These are phyloP conservation scores for Dicrurus megarhynchus DNA, from an alignment of 2,113 vertebrate species.

Conservation along the genomic window DNA sequence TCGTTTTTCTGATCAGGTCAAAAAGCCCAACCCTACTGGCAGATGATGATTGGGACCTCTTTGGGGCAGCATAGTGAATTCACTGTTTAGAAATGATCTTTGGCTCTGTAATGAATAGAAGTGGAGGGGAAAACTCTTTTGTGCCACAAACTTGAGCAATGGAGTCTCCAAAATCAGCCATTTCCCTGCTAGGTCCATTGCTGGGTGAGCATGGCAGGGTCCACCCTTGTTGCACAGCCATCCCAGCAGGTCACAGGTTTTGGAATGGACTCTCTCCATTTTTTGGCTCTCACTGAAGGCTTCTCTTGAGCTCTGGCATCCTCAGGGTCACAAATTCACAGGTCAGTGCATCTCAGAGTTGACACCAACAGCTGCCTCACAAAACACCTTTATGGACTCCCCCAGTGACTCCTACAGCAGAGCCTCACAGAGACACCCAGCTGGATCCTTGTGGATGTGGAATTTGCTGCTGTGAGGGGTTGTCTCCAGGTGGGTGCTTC, in stretches of 20 bases:
- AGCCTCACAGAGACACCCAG: neutral
- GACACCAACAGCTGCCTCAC: neutral
- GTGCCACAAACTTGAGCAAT: neutral
- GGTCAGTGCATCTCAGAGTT: neutral
- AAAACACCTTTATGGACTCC: neutral
- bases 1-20: slow-evolving; percentile 7
- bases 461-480: neutral
- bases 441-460: neutral
- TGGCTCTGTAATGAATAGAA: neutral
- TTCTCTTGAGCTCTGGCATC: neutral
- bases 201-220: neutral
- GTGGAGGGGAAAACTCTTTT: neutral
- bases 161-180: neutral
- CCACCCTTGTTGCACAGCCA: neutral
- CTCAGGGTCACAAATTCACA: neutral
- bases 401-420: fast-evolving
- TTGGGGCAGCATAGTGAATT: neutral
- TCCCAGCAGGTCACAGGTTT: neutral
- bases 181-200: neutral
- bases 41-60: neutral
- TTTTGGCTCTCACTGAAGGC: neutral
- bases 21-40: neutral
- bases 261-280: neutral
- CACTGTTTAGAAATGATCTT: neutral
- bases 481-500: neutral